These are phyloP conservation scores for Atrina japonica DNA, from an alignment of 2,888 invertebrate genomes.

Conservation along the genomic window DNA sequence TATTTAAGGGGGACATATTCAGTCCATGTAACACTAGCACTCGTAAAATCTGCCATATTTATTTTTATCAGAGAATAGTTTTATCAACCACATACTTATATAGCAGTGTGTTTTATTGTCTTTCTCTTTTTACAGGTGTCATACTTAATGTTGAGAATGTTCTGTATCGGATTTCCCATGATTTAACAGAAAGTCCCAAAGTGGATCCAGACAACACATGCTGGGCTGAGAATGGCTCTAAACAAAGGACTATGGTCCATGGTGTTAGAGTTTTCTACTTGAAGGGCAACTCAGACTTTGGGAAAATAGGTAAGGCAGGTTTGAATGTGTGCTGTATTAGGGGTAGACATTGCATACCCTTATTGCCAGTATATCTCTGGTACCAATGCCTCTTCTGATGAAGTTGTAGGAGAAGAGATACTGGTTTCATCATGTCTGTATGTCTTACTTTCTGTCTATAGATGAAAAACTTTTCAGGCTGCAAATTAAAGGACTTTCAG, in stretches of 20 bases:
- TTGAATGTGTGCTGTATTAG: neutral
- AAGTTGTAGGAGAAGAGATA: too few relatives aligned
- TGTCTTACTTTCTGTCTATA: too few relatives aligned
- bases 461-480: too few relatives aligned
- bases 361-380: too few relatives aligned
- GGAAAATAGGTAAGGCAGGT: constrained; percentile 33
- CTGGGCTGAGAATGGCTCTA: constrained; percentile 37
- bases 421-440: too few relatives aligned
- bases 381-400: too few relatives aligned
- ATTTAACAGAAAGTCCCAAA: constrained; percentile 4
- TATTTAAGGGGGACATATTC: neutral
- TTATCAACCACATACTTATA: neutral
- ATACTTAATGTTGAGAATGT: constrained; percentile 38
- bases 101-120: neutral
- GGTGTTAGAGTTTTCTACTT: constrained; percentile 37
- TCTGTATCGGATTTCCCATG: constrained; percentile 23
- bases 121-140: constrained; percentile 21
- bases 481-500: too few relatives aligned
- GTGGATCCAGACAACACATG: constrained; percentile 35
- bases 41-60: too few relatives aligned
- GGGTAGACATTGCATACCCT: neutral
- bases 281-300: constrained; percentile 29
- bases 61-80: neutral
- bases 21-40: too few relatives aligned
- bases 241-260: constrained; percentile 12